Conservation (phyloP, 2,113 vertebrate genomes). For the Syrmaticus mikado region DNA sequence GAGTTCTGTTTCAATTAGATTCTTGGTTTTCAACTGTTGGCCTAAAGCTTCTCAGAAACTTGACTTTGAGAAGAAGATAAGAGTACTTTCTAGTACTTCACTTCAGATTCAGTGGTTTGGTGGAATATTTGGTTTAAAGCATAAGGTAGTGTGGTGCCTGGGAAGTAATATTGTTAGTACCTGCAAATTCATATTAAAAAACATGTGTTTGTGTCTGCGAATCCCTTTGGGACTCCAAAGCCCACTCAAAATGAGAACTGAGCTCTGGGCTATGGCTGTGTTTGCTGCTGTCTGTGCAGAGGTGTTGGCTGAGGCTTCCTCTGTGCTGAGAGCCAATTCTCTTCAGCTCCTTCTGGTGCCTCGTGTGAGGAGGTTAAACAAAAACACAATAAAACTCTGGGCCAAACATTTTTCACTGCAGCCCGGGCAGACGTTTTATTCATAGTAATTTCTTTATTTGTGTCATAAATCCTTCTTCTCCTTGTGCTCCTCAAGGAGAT, state of each 20-base stretch:
- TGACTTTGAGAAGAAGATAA: background rate
- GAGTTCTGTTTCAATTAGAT: background rate
- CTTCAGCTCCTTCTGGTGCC: background rate
- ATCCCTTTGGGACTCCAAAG: background rate
- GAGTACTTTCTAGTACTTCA: background rate
- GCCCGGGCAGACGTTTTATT: slow-evolving; percentile 34
- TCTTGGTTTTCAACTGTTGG: background rate
- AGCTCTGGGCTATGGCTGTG: background rate
- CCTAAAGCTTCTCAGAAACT: background rate
- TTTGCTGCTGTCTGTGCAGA: background rate
- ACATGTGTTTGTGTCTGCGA: background rate
- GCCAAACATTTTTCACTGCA: slow-evolving; percentile 39
- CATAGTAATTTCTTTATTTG: slow-evolving; percentile 47
- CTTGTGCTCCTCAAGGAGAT: slow-evolving; percentile 19
- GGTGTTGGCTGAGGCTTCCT: background rate
- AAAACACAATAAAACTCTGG: slow-evolving; percentile 47
- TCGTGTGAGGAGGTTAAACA: slow-evolving; percentile 46
- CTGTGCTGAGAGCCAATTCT: background rate
- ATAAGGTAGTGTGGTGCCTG: background rate
- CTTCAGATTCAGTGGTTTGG: background rate
- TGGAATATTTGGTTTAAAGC: slow-evolving; percentile 37
- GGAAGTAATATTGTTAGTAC: slow-evolving; percentile 37
- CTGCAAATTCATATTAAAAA: slow-evolving; percentile 38
- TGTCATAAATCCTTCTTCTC: slow-evolving; percentile 52
- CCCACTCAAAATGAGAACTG: background rate